phyloP scores from a whole-genome alignment of 2,888 invertebrate species.

The Macrosiphum euphorbiae region DNA sequence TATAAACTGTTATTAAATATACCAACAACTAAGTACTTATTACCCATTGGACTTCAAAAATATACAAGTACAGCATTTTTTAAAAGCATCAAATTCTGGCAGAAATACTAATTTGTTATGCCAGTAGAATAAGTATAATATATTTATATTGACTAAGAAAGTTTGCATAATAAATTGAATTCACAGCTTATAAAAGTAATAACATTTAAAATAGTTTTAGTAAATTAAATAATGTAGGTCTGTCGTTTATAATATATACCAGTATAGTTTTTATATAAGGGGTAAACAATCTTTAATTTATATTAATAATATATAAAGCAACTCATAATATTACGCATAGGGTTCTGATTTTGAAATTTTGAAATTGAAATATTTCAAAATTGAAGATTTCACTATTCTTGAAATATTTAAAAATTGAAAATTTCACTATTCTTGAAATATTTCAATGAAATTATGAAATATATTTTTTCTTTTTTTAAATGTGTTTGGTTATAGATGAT shows the following conservation, averaged over 20 bases:
- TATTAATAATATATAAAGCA: too few relatives aligned
- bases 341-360: too few relatives aligned
- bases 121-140: slow-evolving; percentile 1
- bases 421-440: too few relatives aligned
- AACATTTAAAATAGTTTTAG: not conserved
- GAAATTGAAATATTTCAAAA: too few relatives aligned
- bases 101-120: slow-evolving; percentile 44
- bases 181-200: slow-evolving; percentile 42
- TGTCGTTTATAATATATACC: not conserved
- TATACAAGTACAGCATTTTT: slow-evolving; percentile 3
- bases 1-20: slow-evolving; percentile 37
- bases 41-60: not conserved
- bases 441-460: too few relatives aligned
- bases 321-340: not conserved
- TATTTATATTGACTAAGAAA: slow-evolving; percentile 51
- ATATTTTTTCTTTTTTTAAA: too few relatives aligned
- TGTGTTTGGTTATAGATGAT: too few relatives aligned
- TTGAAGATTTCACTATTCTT: too few relatives aligned
- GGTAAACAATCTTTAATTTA: not conserved
- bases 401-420: too few relatives aligned
- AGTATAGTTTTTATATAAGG: not conserved
- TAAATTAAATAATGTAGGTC: not conserved
- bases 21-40: slow-evolving; percentile 45
- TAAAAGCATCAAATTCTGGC: slow-evolving; percentile 21
- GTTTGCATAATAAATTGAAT: slow-evolving; percentile 13